Conservation (phyloP, 2,888 invertebrate genomes). For the Silvanus unidentatus region DNA sequence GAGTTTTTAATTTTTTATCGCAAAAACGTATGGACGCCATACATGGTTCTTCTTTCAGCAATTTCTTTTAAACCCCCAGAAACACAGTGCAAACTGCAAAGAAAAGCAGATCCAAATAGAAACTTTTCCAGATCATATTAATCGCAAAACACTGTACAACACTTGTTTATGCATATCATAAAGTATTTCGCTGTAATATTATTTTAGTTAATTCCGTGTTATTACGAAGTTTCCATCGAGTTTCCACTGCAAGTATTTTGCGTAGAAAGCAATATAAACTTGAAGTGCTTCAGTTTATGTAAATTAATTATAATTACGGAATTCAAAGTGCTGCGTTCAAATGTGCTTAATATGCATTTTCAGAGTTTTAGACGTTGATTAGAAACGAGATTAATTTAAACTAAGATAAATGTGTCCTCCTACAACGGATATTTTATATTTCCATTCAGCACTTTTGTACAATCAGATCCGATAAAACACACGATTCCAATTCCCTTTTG, state of each 20-base stretch:
- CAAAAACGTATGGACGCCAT: too few species aligned
- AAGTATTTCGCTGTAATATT: not conserved
- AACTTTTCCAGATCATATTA: too few species aligned
- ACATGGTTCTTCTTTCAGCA: too few species aligned
- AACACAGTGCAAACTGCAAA: too few species aligned
- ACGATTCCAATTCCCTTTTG: too few species aligned
- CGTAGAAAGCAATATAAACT: slow-evolving; percentile 7
- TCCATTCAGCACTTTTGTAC: too few species aligned
- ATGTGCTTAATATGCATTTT: slow-evolving; percentile 7
- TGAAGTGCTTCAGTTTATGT: slow-evolving; percentile 7
- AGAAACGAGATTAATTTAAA: slow-evolving; percentile 5
- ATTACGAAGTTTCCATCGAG: slow-evolving; percentile 3
- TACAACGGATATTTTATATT: not conserved
- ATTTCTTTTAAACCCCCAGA: too few species aligned
- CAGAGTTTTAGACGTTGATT: slow-evolving; percentile 6
- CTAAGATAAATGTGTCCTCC: slow-evolving; percentile 1
- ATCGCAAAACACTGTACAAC: not conserved
- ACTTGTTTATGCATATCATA: too few species aligned
- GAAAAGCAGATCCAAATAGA: too few species aligned
- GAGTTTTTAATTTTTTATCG: too few species aligned
- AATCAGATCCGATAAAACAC: too few species aligned
- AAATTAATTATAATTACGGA: slow-evolving; percentile 7
- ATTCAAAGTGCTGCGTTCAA: slow-evolving; percentile 7
- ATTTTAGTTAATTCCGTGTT: slow-evolving; percentile 5
- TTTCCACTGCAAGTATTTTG: slow-evolving; percentile 6